Base-by-base conservation (phyloP, 2,113 vertebrate genomes). In the Aplodontia rufa region DNA sequence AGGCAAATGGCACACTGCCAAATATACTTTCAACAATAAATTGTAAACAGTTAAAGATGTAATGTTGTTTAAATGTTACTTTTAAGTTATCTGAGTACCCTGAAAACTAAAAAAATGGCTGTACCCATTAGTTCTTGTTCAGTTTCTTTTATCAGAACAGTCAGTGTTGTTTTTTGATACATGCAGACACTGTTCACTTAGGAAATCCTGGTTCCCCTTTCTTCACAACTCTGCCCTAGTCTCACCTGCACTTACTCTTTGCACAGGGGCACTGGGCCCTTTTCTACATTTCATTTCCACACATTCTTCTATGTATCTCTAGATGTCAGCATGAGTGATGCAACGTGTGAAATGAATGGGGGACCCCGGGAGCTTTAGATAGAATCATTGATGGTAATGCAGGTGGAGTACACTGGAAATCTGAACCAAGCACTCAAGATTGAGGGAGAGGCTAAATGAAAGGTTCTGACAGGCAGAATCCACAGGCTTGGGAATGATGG, bases 11-110 rank as follows among this genome's bases (percentile, higher is more conserved):
- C 47, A 80, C 32, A 55, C 6, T 75, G 45, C 28, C 72, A 90
- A 51, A 91, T 58, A 78, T 9, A 83, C 1, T 53, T 92, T 66
- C 71, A 95, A 87, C 35, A 83, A 87, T 62, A 94, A 83, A 53
- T 22, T 58, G 17, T n/a, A 40, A 90, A 90, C 1, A 85, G 22
- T 87, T 69, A 37, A 90, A 92, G 87, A 94, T 42, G 10, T 8
- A 84, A 74, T 69, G 51, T 72, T 60, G 11, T 58, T 35, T 69
- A 83, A 82, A 53, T 22, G 53, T 37, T 55, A 88, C 24, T 69
- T 69, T 0, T 80, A 88, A 84, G 32, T 90, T 74, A 62, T 47
- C 82, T 32, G 30, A 40, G 42, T n/a, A 53, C 22, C 51, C 30
- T 28, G 90, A 28, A 60, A 16, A 51, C 66, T 86, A 75, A 81